A percentile compares a stretch with the other conserved stretches of the same genome.
These are phyloP conservation scores for Columba guinea DNA, from an alignment of 2,797 vertebrate species.

Conservation along the genomic window DNA sequence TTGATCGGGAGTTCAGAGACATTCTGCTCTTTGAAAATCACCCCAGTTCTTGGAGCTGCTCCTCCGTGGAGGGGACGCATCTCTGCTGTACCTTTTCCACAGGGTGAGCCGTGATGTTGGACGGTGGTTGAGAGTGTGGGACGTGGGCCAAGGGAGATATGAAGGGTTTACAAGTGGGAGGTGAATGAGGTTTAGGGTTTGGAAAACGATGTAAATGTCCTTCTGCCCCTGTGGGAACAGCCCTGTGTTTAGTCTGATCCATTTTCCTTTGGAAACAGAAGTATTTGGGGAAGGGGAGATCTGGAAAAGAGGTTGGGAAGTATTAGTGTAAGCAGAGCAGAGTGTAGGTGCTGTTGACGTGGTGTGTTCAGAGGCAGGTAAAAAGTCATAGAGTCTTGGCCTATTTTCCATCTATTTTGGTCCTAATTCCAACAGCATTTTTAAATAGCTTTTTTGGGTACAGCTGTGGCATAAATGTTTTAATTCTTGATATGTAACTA, in stretches of 20 bases:
- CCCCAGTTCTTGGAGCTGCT: background rate
- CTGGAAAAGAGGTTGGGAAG: background rate
- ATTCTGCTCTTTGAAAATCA: background rate
- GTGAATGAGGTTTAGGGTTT: background rate
- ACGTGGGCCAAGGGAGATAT: background rate
- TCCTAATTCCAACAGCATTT: background rate
- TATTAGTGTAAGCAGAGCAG: background rate
- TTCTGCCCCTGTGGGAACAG: background rate
- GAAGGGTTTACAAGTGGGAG: background rate
- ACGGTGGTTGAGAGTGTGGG: background rate
- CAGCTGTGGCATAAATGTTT: background rate
- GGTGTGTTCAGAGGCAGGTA: background rate
- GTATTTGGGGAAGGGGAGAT: background rate
- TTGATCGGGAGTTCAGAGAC: fast-evolving
- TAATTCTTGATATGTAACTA: background rate
- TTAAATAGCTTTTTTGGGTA: background rate
- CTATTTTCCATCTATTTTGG: background rate
- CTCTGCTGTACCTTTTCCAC: background rate
- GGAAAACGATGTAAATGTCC: background rate
- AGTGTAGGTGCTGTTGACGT: background rate
- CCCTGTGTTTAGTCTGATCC: background rate
- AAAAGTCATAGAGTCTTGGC: background rate
- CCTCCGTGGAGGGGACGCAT: fast-evolving
- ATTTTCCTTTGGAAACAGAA: background rate
- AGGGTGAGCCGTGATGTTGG: background rate